Evolutionary conservation across 1,140 invertebrate species (phyloP), one percentile per base, ranked within the genome.

Genomic region (Drosophila tropicalis): DNA sequence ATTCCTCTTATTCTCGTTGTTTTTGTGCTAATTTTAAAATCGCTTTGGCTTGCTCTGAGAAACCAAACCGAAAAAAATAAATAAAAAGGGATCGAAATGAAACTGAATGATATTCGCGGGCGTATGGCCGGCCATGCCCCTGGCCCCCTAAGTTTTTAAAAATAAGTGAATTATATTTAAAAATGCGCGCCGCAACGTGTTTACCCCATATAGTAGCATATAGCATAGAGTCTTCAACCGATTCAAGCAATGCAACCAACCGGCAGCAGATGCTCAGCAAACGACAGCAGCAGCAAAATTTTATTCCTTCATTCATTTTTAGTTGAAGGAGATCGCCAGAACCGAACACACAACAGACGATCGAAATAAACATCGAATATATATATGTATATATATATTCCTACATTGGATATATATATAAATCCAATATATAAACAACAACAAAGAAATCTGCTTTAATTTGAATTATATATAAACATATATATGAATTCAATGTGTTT

Each of bases 301-400:
- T 87, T 15, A 51, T 51, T 87, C 84, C 84, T 84, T 29, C 29
- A 5, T 87, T 80, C 72, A 51, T 51, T 74, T 86, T 89, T 72
- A 89, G 84, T 87, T 67, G 73, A 76, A 87, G 84, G 83, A 87
- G 79, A 87, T 83, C 69, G 69, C 54, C 65, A 72, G 79, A 76
- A 76, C 83, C 70, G 79, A 87, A 80, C 76, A 84, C 36, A 44
- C 39, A 51, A 44, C n/a, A 67, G 62, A 34, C 58, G 61, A 81
- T 66, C 40, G 47, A 82, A 82, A 82, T 82, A 83, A 68, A 68
- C 82, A 62, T 81, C 69, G 73, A 72, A 82, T 78, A 82, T 82
- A 74, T 78, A 82, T 51, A 82, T 82, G 70, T 78, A 82, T 51
- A 51, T 22, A 19, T 17, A 47, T 47, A 47, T 47, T 10, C 34